These are phyloP conservation scores for Alouatta caraya DNA, from an alignment of 2,797 vertebrate species.

Conservation along the genomic window DNA sequence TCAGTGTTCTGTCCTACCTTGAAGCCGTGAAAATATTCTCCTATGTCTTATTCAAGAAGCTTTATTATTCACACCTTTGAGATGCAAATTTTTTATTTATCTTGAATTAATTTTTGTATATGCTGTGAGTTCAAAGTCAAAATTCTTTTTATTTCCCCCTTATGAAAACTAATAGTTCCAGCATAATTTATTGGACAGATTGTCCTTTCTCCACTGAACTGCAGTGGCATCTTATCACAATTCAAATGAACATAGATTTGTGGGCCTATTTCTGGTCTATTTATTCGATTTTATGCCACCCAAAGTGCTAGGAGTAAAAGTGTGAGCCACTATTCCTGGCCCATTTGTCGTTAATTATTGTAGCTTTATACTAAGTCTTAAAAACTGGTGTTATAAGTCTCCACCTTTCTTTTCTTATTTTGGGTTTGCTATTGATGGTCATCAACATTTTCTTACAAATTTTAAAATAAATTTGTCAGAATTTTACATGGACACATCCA, in stretches of 20 bases:
- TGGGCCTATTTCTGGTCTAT: neutral
- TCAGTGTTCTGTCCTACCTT: neutral
- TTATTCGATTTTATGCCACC: neutral
- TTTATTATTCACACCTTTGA: neutral
- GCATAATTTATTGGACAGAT: neutral
- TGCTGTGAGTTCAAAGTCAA: neutral
- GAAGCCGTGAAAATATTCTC: neutral
- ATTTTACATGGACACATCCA: neutral
- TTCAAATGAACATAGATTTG: neutral
- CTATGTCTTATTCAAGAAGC: neutral
- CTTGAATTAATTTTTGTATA: neutral
- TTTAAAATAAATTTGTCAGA: neutral
- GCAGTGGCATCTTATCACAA: neutral
- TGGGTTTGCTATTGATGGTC: neutral
- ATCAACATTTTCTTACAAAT: neutral
- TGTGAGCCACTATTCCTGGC: rapidly evolving
- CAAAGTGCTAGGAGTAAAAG: too few relatives aligned
- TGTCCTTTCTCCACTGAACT: neutral
- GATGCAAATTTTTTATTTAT: neutral
- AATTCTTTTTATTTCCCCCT: neutral
- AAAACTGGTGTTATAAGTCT: neutral
- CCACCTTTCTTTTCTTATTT: neutral
- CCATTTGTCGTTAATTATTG: neutral
- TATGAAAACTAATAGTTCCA: neutral
- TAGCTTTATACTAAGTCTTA: neutral